A percentile compares a stretch with the other conserved stretches of the same genome.
Conservation (phyloP, 2,797 vertebrate genomes). For the Neomorphus geoffroyi region DNA sequence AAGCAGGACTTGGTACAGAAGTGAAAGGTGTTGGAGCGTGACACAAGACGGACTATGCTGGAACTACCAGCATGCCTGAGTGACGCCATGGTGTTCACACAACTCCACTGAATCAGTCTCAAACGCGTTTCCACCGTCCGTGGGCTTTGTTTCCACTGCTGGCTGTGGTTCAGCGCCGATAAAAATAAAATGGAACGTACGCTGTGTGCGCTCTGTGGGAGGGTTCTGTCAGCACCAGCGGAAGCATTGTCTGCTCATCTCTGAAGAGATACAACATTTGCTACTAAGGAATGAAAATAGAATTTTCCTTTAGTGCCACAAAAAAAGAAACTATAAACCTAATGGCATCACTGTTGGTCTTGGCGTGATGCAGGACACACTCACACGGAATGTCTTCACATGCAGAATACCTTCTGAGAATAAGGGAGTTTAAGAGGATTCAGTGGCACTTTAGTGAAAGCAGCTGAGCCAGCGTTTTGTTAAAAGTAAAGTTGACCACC, state of each 20-base stretch:
- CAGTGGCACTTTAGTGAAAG: background rate
- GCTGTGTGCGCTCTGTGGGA: conserved; percentile 22
- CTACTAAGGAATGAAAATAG: conserved; percentile 45
- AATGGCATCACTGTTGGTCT: conserved; percentile 22
- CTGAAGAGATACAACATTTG: conserved; percentile 2
- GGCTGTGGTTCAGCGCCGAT: background rate
- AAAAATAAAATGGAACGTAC: conserved; percentile 40
- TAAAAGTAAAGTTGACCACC: background rate
- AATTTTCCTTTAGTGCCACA: conserved; percentile 41
- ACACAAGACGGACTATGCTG: background rate
- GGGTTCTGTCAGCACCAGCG: background rate
- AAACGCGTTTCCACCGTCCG: background rate
- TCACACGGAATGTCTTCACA: background rate
- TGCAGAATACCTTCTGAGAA: background rate
- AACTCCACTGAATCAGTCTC: background rate
- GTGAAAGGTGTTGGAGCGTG: background rate
- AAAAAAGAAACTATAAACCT: background rate
- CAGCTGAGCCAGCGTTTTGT: background rate
- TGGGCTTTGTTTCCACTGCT: background rate
- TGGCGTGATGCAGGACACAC: background rate
- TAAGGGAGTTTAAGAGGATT: background rate
- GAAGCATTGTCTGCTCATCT: conserved; percentile 40
- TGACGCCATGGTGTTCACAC: background rate
- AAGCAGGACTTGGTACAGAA: background rate
- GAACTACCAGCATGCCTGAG: background rate